phyloP scores from a whole-genome alignment of 2,888 invertebrate genomes.

The Dioctria linearis region DNA sequence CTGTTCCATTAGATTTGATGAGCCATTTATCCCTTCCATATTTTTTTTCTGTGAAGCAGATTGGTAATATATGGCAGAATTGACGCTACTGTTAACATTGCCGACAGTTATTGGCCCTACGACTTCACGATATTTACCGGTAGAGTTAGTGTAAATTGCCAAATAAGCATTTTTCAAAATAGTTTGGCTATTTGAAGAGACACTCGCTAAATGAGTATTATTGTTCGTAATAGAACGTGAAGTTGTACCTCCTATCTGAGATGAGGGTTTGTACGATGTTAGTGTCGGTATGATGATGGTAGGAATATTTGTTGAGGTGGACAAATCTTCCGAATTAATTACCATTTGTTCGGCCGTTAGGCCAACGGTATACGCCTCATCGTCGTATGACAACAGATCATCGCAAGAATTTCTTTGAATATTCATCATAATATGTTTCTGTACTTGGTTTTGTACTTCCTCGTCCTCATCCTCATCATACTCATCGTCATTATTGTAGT shows the following conservation, averaged over 20 bases:
- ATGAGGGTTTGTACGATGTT: neutral
- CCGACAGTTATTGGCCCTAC: conserved; percentile 12
- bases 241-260: too few relatives aligned
- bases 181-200: neutral
- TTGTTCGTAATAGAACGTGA: neutral
- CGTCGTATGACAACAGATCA: neutral
- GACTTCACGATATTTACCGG: conserved; percentile 12
- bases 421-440: neutral
- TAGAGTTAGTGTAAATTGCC: neutral
- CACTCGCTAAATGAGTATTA: neutral
- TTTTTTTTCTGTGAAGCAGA: neutral
- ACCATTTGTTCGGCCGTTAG: neutral
- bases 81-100: neutral
- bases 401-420: neutral
- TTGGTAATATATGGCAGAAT: neutral
- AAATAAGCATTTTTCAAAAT: conserved; percentile 23
- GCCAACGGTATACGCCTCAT: neutral
- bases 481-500: conserved; percentile 52
- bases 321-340: neutral
- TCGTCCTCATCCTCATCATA: conserved; percentile 49
- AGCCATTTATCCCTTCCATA: too few relatives aligned
- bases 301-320: neutral
- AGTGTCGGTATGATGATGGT: conserved; percentile 15
- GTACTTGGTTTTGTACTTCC: conserved; percentile 10
- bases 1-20: too few relatives aligned